These are phyloP conservation scores for Equus przewalskii DNA, from an alignment of 2,113 vertebrate genomes.

Conservation along the genomic window DNA sequence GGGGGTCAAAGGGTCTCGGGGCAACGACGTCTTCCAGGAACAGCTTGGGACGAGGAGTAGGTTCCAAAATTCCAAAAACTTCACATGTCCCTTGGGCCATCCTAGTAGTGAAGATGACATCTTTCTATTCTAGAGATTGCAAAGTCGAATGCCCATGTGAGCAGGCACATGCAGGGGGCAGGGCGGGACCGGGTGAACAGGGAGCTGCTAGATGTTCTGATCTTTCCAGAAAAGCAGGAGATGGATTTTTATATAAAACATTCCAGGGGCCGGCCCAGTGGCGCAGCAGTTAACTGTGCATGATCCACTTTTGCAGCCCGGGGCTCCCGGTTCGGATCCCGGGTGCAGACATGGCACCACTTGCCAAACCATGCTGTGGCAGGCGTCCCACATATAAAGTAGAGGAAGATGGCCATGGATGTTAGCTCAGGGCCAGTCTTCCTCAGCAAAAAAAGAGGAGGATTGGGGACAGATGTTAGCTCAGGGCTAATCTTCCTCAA, in stretches of 20 bases:
- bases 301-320: no score
- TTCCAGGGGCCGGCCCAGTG: background rate
- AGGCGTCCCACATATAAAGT: no score
- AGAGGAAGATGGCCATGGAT: no score
- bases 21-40: background rate
- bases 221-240: background rate
- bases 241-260: background rate
- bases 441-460: no score
- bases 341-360: no score
- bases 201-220: background rate
- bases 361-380: no score
- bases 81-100: background rate
- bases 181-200: no score
- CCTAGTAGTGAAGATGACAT: fast-evolving
- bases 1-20: background rate
- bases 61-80: background rate
- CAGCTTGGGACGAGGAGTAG: background rate
- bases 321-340: no score
- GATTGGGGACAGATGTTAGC: no score
- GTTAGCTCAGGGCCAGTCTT: no score
- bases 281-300: no score
- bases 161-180: fast-evolving
- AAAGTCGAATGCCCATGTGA: background rate
- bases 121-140: background rate
- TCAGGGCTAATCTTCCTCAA: no score